phyloP scores from a whole-genome alignment of 2,797 vertebrate species.

The Chiroxiphia lanceolata region DNA sequence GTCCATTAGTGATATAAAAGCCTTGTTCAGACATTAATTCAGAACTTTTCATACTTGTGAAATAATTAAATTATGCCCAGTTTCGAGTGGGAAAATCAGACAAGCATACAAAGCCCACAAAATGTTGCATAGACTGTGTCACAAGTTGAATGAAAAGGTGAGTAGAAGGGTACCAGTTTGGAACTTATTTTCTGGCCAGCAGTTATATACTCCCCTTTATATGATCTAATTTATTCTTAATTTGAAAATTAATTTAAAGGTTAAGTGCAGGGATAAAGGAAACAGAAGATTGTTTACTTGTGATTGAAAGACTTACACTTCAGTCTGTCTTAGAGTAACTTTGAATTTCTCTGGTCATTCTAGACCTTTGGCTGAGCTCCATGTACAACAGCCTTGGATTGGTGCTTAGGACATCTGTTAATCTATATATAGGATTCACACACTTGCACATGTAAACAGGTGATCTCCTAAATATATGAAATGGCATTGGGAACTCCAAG shows the following conservation, averaged over 20 bases:
- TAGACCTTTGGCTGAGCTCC: slow-evolving; percentile 51
- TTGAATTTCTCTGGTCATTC: slow-evolving; percentile 38
- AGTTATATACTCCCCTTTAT: not conserved
- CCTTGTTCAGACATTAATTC: not conserved
- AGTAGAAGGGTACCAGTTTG: not conserved
- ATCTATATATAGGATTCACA: slow-evolving; percentile 66
- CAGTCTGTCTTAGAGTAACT: slow-evolving; percentile 7
- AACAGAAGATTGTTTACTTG: not conserved
- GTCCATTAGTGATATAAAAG: not conserved
- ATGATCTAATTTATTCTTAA: not conserved
- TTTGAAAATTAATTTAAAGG: not conserved
- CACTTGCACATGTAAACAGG: slow-evolving; percentile 61
- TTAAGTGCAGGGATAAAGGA: not conserved
- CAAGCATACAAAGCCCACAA: not conserved
- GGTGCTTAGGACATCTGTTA: slow-evolving; percentile 61
- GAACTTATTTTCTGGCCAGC: not conserved
- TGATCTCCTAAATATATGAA: slow-evolving; percentile 67
- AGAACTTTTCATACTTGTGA: not conserved
- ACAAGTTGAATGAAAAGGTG: not conserved
- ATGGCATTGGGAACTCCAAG: slow-evolving; percentile 43
- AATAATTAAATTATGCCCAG: not conserved
- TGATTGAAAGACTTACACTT: not conserved
- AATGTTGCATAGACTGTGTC: not conserved
- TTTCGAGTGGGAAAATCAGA: not conserved
- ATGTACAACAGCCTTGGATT: slow-evolving; percentile 33